These are phyloP conservation scores for Microhierax caerulescens DNA, from an alignment of 2,797 vertebrate species.

Conservation along the genomic window DNA sequence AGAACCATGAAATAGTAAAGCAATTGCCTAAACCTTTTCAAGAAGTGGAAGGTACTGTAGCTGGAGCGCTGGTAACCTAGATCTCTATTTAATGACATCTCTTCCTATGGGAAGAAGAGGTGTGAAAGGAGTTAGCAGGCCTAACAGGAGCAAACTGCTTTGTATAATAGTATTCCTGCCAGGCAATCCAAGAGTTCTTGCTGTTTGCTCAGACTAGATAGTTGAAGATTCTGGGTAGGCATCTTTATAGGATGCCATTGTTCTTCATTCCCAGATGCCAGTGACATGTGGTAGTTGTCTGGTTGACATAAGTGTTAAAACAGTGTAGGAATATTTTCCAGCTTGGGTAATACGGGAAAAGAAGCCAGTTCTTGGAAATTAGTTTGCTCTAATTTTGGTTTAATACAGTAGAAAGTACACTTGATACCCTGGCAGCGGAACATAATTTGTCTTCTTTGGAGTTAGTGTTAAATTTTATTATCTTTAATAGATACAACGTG, in stretches of 20 bases:
- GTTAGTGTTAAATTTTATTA: conserved; percentile 75
- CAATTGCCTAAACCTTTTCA: not conserved
- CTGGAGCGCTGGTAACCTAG: not conserved
- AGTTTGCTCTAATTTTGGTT: conserved; percentile 45
- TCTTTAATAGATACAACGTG: conserved; percentile 73
- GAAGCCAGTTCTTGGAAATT: conserved; percentile 9
- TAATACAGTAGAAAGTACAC: conserved; percentile 29
- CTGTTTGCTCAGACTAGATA: not conserved
- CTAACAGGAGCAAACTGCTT: not conserved
- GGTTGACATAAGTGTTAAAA: not conserved
- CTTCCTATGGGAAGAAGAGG: not conserved
- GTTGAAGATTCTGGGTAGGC: not conserved
- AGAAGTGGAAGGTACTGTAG: not conserved
- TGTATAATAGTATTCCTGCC: not conserved
- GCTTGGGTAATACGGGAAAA: not conserved
- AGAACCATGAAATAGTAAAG: not conserved
- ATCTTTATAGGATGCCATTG: not conserved
- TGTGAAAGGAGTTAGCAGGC: not conserved
- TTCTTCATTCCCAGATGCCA: not conserved
- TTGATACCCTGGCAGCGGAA: not conserved
- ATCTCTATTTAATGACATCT: not conserved
- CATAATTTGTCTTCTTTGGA: conserved; percentile 27
- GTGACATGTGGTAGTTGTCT: not conserved
- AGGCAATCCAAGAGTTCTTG: not conserved
- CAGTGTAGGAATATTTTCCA: not conserved